A percentile compares a stretch with the other conserved stretches of the same genome.
Evolutionary conservation across 1,140 invertebrate species (phyloP).

Genomic region (Atopsyche davidsoni): DNA sequence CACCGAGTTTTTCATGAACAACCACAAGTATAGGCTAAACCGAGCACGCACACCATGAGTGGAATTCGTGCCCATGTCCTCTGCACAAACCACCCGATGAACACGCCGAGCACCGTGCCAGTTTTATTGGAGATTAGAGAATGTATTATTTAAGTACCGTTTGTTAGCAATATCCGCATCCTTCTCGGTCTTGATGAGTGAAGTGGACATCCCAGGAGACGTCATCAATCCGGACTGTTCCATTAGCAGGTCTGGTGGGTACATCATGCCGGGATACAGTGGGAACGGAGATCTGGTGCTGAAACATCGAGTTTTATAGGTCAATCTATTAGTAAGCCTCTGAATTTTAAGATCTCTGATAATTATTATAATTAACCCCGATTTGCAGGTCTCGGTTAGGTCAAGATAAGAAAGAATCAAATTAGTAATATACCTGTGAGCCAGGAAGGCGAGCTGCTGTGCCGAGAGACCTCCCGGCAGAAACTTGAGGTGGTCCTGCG

Average conservation of each 20-base stretch:
- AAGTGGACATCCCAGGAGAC: conserved; percentile 31
- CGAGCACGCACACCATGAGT: no score
- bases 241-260: conserved; percentile 44
- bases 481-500: conserved; percentile 46
- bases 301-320: no score
- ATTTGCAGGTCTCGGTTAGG: no score
- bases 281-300: conserved; percentile 40
- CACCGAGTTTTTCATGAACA: background rate
- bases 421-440: conserved; percentile 38
- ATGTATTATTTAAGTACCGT: conserved; percentile 37
- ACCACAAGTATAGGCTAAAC: background rate
- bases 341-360: no score
- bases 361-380: background rate
- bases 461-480: conserved; percentile 35
- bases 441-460: conserved; percentile 42
- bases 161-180: conserved; percentile 46
- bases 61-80: no score
- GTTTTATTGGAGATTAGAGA: no score
- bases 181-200: conserved; percentile 38
- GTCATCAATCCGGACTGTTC: conserved; percentile 40
- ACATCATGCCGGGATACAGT: conserved; percentile 46
- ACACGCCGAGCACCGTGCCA: no score
- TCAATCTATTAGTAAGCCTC: no score
- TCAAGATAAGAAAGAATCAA: no score
- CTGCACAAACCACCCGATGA: no score